Evolutionary conservation across 2,113 vertebrate genomes (phyloP), one percentile per base, ranked within the genome.

Genomic region (Cyphomyrus plagiostoma): DNA sequence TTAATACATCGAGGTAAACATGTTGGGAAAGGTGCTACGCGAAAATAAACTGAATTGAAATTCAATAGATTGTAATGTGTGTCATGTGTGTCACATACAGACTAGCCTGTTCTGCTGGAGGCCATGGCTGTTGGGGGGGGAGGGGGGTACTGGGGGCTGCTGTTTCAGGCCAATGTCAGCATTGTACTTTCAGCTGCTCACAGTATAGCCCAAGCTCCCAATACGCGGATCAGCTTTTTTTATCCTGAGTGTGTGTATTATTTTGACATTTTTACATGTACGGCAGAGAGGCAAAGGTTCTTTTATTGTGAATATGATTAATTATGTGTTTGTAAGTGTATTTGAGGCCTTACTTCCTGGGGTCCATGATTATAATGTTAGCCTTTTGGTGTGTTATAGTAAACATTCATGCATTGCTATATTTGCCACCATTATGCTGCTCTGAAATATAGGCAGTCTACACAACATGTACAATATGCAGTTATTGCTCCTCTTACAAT

Each of bases 161-260:
- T 80, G 74, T 4, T 80, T 80, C 19, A 74, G 15, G 21, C 30
- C 30, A 17, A 5, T 30, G 35, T 80, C 74, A 80, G 74, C 35
- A 35, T 19, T 80, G 74, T 35, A 19, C 74, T 42, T 39, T 39
- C 30, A 77, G 70, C 17, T 6, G 35, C 74, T 80, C 74, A 42
- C 74, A 80, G 13, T 80, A 35, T 19, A 80, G 17, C 30, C 30
- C 15, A 80, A 42, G 30, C 74, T 80, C 74, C 74, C 35, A 80
- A 7, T 80, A 46, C 15, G 45, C 89, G 53, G 53, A 88, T 93
- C 92, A 93, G 93, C 93, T 94, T 92, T 92, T 90, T 66, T 62
- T 62, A 62, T 62, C 23, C 23, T 62, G n/a, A 70, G n/a, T 70
- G 17, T 66, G 35, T 80, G 17, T 80, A 19, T 80, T 80, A 42